phyloP scores from a whole-genome alignment of 2,113 vertebrate species.

The Myanophis thanlyinensis region DNA sequence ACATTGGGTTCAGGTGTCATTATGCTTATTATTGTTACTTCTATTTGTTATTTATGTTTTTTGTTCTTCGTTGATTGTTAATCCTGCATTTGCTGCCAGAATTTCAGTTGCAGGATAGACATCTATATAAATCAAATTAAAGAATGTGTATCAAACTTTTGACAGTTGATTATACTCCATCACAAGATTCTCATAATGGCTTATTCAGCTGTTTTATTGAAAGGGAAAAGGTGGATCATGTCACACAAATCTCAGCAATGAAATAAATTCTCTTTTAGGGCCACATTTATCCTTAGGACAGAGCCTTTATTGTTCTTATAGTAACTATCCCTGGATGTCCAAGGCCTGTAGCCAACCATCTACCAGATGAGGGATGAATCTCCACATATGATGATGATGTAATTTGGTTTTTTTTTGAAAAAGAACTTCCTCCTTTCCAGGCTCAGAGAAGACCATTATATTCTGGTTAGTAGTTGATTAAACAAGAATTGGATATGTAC shows the following conservation, averaged over 20 bases:
- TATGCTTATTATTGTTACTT: neutral
- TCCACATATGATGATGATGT: neutral
- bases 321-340: neutral
- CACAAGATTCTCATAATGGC: neutral
- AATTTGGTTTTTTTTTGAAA: neutral
- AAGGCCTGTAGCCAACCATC: neutral
- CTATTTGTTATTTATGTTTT: neutral
- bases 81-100: neutral
- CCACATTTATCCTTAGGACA: neutral
- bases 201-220: neutral
- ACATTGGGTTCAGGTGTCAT: neutral
- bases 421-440: neutral
- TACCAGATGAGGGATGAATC: neutral
- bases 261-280: neutral
- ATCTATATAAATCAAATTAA: neutral
- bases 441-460: neutral
- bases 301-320: neutral
- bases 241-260: neutral
- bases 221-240: neutral
- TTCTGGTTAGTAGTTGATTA: neutral
- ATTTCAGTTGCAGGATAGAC: neutral
- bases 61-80: neutral
- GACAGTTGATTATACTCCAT: neutral
- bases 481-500: neutral
- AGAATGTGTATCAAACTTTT: neutral